These are phyloP conservation scores for Rhodinocichla rosea DNA, from an alignment of 2,113 vertebrate species.

Conservation along the genomic window DNA sequence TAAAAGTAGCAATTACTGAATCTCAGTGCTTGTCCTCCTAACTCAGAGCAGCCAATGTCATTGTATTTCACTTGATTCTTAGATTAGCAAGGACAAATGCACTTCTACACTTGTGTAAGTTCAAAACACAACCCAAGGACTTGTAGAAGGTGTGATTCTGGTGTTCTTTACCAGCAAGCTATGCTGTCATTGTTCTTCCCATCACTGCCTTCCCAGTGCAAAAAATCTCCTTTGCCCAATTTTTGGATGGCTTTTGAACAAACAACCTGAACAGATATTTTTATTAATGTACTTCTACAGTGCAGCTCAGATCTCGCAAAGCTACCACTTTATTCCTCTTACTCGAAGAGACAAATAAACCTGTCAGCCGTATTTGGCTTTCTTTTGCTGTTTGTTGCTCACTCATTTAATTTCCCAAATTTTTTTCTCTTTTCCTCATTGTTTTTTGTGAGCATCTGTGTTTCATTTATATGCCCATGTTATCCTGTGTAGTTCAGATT, in stretches of 20 bases:
- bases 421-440: not conserved
- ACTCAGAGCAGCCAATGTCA: not conserved
- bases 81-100: not conserved
- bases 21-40: not conserved
- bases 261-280: not conserved
- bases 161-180: not conserved
- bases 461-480: not conserved
- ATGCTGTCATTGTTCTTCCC: not conserved
- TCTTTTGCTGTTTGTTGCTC: not conserved
- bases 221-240: not conserved
- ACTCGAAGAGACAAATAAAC: not conserved
- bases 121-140: not conserved
- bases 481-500: not conserved
- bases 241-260: not conserved
- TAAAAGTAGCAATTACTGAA: not conserved
- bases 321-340: not conserved
- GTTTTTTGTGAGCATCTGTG: not conserved
- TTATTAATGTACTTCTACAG: not conserved
- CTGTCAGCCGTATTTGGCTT: not conserved
- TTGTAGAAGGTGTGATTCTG: not conserved
- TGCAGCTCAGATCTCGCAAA: not conserved
- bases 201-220: not conserved
- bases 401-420: not conserved
- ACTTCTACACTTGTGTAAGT: not conserved
- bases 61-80: not conserved